Evolutionary conservation across 2,888 invertebrate species (phyloP), one percentile per base, ranked within the genome.

Genomic region (Lithophane leautieri): DNA sequence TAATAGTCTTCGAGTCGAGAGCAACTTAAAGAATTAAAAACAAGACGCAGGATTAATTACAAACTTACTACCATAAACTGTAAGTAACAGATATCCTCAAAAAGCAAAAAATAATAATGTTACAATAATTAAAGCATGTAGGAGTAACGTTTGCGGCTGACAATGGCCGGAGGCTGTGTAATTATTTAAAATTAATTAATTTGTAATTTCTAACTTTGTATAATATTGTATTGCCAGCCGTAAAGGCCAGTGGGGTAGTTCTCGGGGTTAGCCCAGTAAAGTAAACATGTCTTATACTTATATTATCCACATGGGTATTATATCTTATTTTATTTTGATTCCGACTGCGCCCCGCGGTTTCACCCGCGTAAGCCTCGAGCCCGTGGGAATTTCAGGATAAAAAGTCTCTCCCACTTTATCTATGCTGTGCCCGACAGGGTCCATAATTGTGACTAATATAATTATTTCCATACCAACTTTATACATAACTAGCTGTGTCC

Each of bases 111-210:
- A 28, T 19, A 65, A 73, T 19, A 50, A 25, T 8, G 25, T 61
- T 7, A 34, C 6, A 16, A 47, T 47, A 58, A 63, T 60, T 58
- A 56, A 73, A 78, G 19, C 44, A 56, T 71, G 34, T 25, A 66
- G 7, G 16, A 19, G 19, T n/a, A 70, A 25, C 14, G 34, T 25
- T 63, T 71, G 82, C 60, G 8, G 25, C 40, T n/a, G 63, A 74
- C 74, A 71, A 25, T 71, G 42, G 61, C 82, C 19, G 2, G 50
- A 42, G 79, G 79, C 79, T 11, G 3, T 63, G 8, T 73, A 56
- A 81, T 81, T 73, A 73, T 63, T 65, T 44, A 47, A 40, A 42
- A 47, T n/a, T 63, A 56, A 60, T 72, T 78, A 68, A 71, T 60
- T 71, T 66, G 28, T 42, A 42, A 47, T 69, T 69, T 52, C 42